A percentile compares a stretch with the other conserved stretches of the same genome.
Conservation (phyloP, 2,797 vertebrate species). For the Crax fasciolata region DNA sequence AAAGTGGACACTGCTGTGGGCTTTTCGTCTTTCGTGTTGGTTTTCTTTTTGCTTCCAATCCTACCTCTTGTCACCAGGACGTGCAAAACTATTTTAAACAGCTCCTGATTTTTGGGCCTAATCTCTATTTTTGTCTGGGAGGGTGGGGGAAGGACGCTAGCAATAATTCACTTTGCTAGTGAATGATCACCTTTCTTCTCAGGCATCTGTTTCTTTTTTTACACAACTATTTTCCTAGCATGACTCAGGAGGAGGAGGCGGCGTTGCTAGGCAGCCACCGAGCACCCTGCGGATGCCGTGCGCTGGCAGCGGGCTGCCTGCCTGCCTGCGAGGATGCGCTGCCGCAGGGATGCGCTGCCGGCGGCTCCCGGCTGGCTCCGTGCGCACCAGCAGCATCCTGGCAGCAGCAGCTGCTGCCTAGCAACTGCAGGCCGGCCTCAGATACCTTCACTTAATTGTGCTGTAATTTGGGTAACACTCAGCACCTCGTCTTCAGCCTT, state of each 20-base stretch:
- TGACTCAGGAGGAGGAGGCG: constrained; percentile 76
- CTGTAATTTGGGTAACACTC: constrained; percentile 15
- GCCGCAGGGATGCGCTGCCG: not conserved
- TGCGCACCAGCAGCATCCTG: constrained; percentile 64
- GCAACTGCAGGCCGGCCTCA: constrained; percentile 60
- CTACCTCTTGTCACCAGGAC: constrained; percentile 6
- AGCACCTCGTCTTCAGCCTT: not conserved
- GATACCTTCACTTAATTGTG: constrained; percentile 67
- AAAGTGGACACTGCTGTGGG: not conserved
- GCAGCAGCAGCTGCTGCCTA: constrained; percentile 76
- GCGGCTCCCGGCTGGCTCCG: constrained; percentile 43
- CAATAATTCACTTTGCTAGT: constrained; percentile 40
- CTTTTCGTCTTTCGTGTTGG: not conserved
- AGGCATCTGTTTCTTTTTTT: constrained; percentile 75
- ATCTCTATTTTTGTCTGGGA: constrained; percentile 58
- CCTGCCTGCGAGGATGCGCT: not conserved
- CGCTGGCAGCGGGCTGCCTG: constrained; percentile 75
- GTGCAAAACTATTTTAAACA: constrained; percentile 53
- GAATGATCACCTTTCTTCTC: constrained; percentile 75
- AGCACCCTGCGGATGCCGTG: constrained; percentile 74
- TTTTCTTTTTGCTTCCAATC: not conserved
- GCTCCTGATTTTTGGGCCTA: constrained; percentile 46
- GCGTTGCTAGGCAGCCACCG: constrained; percentile 75
- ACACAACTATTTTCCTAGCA: constrained; percentile 67
- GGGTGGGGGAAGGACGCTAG: constrained; percentile 53